Evolutionary conservation across 2,113 vertebrate species (phyloP).

Genomic region (Gymnarchus niloticus): DNA sequence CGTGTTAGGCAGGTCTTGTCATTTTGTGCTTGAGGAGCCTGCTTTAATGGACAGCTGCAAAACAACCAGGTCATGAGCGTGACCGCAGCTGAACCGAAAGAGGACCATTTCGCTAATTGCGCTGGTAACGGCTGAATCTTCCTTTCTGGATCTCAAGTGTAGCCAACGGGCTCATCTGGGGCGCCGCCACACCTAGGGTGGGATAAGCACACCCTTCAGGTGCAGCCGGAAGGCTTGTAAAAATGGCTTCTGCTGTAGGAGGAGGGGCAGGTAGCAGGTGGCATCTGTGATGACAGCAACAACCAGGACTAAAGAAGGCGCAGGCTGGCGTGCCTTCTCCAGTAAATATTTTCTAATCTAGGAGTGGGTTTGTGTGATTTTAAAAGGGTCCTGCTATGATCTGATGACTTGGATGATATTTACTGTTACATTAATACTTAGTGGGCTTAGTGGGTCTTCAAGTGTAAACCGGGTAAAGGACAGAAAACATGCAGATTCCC

Average conservation of each 20-base stretch:
- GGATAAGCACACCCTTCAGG: background rate
- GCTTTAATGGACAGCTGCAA: background rate
- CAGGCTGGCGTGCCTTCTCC: too few species aligned
- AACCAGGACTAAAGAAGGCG: too few species aligned
- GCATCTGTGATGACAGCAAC: too few species aligned
- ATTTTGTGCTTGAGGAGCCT: background rate
- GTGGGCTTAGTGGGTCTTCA: too few species aligned
- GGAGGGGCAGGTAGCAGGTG: too few species aligned
- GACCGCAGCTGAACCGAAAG: background rate
- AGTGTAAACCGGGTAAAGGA: too few species aligned
- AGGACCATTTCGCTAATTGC: background rate
- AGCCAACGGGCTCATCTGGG: background rate
- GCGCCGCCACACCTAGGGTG: background rate
- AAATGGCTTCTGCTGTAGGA: too few species aligned
- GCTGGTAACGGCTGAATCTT: background rate
- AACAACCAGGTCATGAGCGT: background rate
- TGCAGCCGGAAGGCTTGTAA: background rate
- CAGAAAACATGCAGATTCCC: background rate
- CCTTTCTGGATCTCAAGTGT: background rate
- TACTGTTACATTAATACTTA: background rate
- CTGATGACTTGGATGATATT: background rate
- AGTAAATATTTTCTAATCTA: background rate
- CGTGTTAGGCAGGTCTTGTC: background rate
- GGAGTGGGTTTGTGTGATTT: background rate
- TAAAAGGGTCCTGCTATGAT: background rate